Evolutionary conservation across 2,888 invertebrate genomes (phyloP).

Genomic region (Cephonodes hylas): DNA sequence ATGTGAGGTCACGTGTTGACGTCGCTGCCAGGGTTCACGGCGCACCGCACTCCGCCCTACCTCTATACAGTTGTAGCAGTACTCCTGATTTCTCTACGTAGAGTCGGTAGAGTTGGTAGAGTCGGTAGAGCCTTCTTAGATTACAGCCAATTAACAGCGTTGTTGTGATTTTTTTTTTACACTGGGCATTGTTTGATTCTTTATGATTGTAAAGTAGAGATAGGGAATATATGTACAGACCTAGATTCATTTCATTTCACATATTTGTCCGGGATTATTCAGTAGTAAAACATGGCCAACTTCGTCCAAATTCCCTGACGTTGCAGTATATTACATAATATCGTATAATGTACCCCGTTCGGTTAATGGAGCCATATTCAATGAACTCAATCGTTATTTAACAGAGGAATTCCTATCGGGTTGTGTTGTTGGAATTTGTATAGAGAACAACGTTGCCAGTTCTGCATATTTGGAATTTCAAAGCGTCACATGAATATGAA

Average conservation of each 20-base stretch:
- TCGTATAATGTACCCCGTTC: no score
- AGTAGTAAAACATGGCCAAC: no score
- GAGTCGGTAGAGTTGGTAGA: background rate
- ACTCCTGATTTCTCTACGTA: background rate
- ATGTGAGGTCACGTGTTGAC: slow-evolving; percentile 58
- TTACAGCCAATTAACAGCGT: no score
- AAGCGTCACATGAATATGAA: background rate
- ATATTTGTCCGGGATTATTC: no score
- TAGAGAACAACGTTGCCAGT: background rate
- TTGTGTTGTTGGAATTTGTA: background rate
- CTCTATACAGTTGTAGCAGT: background rate
- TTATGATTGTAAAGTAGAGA: no score
- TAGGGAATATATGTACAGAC: no score
- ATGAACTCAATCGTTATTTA: background rate
- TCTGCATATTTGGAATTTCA: background rate
- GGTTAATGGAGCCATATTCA: background rate
- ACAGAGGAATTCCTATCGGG: background rate
- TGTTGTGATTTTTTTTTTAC: no score
- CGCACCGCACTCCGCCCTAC: background rate
- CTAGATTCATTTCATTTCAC: no score
- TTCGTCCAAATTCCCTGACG: background rate
- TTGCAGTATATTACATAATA: no score
- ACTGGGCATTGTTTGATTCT: no score
- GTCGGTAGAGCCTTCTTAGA: no score
- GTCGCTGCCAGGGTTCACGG: slow-evolving; percentile 25